These are phyloP conservation scores for Aegithalos caudatus DNA, from an alignment of 2,113 vertebrate genomes.

Conservation along the genomic window DNA sequence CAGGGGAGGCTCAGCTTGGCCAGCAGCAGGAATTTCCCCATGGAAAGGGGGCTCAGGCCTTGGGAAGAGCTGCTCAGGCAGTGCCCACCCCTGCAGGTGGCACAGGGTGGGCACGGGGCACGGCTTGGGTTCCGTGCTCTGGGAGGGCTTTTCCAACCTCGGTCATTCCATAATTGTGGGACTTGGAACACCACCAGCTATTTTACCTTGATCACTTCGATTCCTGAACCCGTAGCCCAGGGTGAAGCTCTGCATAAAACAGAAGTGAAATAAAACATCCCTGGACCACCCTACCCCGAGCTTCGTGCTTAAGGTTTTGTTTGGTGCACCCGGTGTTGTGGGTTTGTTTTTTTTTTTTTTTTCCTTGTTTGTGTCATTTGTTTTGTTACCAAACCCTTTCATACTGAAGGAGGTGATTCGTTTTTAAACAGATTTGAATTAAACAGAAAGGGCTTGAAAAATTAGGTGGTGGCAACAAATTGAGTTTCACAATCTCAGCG, in stretches of 20 bases:
- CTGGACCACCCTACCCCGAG: accelerated
- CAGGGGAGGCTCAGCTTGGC: background rate
- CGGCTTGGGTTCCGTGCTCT: accelerated
- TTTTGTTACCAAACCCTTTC: background rate
- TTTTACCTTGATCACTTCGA: background rate
- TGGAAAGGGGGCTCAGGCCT: background rate
- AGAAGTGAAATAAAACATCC: background rate
- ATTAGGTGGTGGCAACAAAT: background rate
- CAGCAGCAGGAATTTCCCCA: background rate
- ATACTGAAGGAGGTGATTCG: background rate
- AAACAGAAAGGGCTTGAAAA: background rate
- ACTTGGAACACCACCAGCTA: accelerated
- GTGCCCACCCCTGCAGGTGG: background rate
- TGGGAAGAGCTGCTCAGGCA: background rate
- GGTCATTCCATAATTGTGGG: accelerated
- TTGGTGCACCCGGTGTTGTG: background rate
- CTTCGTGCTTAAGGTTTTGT: background rate
- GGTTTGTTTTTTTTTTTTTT: background rate
- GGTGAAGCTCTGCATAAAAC: background rate
- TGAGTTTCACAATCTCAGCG: background rate
- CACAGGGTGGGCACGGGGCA: background rate
- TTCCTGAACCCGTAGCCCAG: background rate
- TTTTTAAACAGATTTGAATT: background rate
- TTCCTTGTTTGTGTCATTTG: accelerated
- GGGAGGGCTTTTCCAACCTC: background rate